Evolutionary conservation across 2,888 invertebrate genomes (phyloP), one percentile per base, ranked within the genome.

Genomic region (Antheraea assamensis): DNA sequence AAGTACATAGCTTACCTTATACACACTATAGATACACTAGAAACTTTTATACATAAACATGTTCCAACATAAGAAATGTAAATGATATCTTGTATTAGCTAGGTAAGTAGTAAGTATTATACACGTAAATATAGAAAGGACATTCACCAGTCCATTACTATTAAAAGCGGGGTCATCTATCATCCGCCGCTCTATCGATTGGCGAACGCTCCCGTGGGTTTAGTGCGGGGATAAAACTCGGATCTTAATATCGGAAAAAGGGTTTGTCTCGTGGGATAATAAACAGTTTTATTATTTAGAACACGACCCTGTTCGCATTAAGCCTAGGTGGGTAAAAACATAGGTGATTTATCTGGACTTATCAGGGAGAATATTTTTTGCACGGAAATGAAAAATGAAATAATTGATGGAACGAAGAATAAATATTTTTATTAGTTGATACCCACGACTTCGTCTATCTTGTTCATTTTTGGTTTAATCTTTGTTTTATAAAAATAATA

Each of bases 101-200:
- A n/a, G 58, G 42, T 42, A 52, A n/a, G 70, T 47, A 55, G 42
- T 61, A 52, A n/a, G 70, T 58, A 55, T 47, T 58, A 24, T 58
- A 58, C 70, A 35, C 30, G 47, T 70, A 55, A 70, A 73, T 70
- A 55, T 55, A 35, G 24, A 27, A 35, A 42, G 58, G 70, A 42
- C 70, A 24, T 71, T 52, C 73, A 61, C 71, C n/a, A 73, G 73
- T 71, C 66, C 74, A 74, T 74, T 74, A 71, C 71, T 71, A 72
- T 74, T 74, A 74, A 74, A 74, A 74, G 71, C 68, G 68, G 71
- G 66, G 64, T 74, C 74, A 74, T 74, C 71, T 66, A 74, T 74
- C 74, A 74, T 74, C 71, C 66, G 58, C 10, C 52, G 55, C 21
- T 21, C 27, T 74, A 74, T 74, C 71, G 74, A 74, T 74, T 71